Evolutionary conservation across 2,888 invertebrate genomes (phyloP), one percentile per base, ranked within the genome.

Genomic region (Chelonus formosanus): DNA sequence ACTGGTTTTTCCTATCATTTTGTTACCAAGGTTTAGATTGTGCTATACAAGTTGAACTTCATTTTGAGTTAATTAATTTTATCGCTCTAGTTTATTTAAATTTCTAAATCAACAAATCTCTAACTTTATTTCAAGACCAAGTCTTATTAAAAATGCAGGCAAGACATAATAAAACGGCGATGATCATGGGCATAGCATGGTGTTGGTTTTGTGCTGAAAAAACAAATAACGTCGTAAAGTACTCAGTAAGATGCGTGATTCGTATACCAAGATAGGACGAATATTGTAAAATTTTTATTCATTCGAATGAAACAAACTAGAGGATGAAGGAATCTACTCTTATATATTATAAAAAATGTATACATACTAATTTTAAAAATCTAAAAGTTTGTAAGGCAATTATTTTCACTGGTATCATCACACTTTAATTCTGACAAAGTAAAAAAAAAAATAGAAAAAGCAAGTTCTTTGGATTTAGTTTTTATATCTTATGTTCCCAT

Each of bases 221-320:
- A 80, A 79, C 81, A 79, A 78, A 77, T 73, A 79, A 80, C 80
- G 81, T 80, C 79, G 78, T 82, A 82, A 82, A 82, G 80, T 82
- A 82, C 82, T 82, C 82, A 82, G 79, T 80, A 71, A 76, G 76
- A 77, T 75, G 79, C 82, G 82, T 82, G 82, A 82, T 81, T 80
- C 79, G 82, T 78, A 81, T 82, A 80, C 82, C 70, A 79, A 80
- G 6, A 40, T 40, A 40, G 6, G 6, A 40, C 6, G 3, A 40
- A 40, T 40, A 6, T 40, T 40, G 40, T 5, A 40, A 6, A 2
- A 20, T 20, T 20, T 20, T 20, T 40, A 40, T 40, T 40, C 40
- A 40, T 4, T 40, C 40, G 3, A 40, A 56, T 44, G 35, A 43
- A 36, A 56, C 3, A 34, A n/a, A 43, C 10, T 8, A 35, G 36